phyloP scores from a whole-genome alignment of 2,113 vertebrate genomes.

The Laterallus jamaicensis region DNA sequence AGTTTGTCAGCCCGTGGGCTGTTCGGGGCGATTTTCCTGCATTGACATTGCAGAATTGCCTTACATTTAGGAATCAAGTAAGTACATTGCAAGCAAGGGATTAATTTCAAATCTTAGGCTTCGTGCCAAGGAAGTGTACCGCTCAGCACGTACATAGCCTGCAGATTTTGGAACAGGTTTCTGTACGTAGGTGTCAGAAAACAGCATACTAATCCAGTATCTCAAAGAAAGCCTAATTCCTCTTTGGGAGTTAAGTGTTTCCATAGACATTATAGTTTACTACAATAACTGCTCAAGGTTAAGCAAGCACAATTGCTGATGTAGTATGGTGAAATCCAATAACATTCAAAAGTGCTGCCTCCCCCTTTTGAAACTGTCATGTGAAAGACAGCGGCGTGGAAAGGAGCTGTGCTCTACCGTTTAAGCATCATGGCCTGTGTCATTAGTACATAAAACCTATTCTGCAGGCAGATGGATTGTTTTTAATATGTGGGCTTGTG shows the following conservation, averaged over 20 bases:
- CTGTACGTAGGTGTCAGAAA: neutral
- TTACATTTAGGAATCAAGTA: neutral
- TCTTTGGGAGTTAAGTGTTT: neutral
- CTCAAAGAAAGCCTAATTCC: neutral
- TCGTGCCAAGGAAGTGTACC: neutral
- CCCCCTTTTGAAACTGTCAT: neutral
- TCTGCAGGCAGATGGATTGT: conserved; percentile 23
- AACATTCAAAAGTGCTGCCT: neutral
- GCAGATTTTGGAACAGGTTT: neutral
- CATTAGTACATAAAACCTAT: neutral
- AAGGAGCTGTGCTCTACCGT: neutral
- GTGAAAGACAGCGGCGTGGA: neutral
- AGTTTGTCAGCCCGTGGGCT: neutral
- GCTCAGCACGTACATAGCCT: neutral
- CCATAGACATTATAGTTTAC: neutral
- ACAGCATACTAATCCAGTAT: neutral
- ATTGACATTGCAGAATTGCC: neutral
- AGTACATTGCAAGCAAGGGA: neutral
- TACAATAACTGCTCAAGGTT: neutral
- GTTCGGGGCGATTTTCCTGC: neutral
- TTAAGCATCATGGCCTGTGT: neutral
- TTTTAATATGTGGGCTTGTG: conserved; percentile 18
- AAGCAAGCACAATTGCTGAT: neutral
- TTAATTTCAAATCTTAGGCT: neutral
- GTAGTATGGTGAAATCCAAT: neutral